phyloP scores from a whole-genome alignment of 2,797 vertebrate species.

The Clamator glandarius region DNA sequence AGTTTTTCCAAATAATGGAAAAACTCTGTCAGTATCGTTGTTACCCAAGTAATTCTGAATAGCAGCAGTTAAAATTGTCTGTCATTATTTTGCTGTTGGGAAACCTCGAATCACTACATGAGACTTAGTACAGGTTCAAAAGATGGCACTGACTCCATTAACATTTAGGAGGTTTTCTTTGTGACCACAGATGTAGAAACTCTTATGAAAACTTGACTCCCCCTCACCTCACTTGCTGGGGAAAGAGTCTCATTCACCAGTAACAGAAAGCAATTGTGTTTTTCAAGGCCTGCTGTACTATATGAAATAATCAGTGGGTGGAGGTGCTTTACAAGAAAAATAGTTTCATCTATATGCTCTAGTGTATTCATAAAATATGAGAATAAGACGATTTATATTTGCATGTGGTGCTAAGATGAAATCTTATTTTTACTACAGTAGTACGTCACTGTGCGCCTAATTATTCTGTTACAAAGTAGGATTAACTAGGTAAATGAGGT shows the following conservation, averaged over 20 bases:
- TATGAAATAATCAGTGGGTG: conserved; percentile 38
- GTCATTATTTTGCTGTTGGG: conserved; percentile 4
- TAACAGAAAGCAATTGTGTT: conserved; percentile 57
- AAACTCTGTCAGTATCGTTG: not conserved
- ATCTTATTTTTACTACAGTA: not conserved
- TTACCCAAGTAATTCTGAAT: not conserved
- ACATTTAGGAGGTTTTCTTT: conserved; percentile 58
- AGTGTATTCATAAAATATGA: conserved; percentile 6
- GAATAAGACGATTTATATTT: not conserved
- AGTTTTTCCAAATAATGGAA: conserved; percentile 59
- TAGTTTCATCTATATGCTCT: not conserved
- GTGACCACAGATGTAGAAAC: conserved; percentile 45
- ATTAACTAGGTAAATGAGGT: conserved; percentile 13
- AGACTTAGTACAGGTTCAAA: not conserved
- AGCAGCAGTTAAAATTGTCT: not conserved
- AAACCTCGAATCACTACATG: not conserved
- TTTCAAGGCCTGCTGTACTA: conserved; percentile 33
- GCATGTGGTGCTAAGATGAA: not conserved
- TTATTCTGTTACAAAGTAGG: not conserved
- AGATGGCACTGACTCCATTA: conserved; percentile 2
- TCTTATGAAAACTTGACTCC: conserved; percentile 59
- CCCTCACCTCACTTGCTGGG: conserved; percentile 14
- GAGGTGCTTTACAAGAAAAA: conserved; percentile 40
- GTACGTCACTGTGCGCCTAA: not conserved
- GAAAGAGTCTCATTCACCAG: conserved; percentile 20